phyloP scores from a whole-genome alignment of 2,888 invertebrate genomes.

The Strigamia crassipes region DNA sequence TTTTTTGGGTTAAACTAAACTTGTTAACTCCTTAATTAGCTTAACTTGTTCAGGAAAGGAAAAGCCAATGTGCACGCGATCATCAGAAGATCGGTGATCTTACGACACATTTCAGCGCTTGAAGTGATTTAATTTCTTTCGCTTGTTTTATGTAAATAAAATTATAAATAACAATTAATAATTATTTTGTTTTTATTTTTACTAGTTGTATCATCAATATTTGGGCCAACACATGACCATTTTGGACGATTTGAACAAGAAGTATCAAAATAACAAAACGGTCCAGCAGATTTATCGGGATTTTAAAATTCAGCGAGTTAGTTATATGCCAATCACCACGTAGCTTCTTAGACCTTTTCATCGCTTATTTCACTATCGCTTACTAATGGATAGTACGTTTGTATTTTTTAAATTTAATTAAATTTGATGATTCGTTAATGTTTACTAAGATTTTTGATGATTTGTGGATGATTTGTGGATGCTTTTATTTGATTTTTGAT shows the following conservation, averaged over 20 bases:
- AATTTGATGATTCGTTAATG: no score
- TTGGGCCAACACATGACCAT: constrained; percentile 75
- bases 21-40: not conserved
- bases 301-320: constrained; percentile 81
- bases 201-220: constrained; percentile 59
- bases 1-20: no score
- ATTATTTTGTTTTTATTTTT: constrained; percentile 43
- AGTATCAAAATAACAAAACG: constrained; percentile 70
- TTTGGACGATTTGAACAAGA: constrained; percentile 77
- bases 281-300: constrained; percentile 74
- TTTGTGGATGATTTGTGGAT: no score
- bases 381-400: constrained; percentile 76
- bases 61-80: constrained; percentile 62
- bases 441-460: no score
- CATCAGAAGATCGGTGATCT: constrained; percentile 73
- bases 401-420: no score
- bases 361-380: constrained; percentile 81
- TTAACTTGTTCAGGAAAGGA: constrained; percentile 64
- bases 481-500: no score
- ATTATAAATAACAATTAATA: not conserved
- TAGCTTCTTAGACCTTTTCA: constrained; percentile 82
- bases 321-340: constrained; percentile 82
- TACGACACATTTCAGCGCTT: constrained; percentile 68
- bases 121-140: constrained; percentile 61
- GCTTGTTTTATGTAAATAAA: no score